Evolutionary conservation across 1,140 invertebrate species (phyloP).

Genomic region (Zaprionus inermis): DNA sequence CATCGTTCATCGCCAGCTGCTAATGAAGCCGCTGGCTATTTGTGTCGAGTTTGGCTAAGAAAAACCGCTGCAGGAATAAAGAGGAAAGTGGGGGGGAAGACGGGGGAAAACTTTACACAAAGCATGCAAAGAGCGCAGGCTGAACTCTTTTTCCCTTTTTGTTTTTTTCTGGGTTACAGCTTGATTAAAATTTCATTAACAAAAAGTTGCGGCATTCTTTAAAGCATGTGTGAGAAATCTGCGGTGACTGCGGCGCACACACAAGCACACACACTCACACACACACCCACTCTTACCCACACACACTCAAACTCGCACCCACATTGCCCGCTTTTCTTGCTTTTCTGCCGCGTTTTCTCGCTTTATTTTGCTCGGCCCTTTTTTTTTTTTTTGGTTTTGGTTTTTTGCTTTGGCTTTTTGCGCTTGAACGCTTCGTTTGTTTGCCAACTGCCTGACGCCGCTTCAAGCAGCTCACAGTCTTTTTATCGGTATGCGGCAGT

Average conservation of each 20-base stretch:
- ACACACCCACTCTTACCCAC: constrained; percentile 18
- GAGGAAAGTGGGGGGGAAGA: neutral
- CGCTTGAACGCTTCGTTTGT: constrained; percentile 81
- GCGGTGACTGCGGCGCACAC: constrained; percentile 50
- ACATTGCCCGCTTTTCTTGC: constrained; percentile 35
- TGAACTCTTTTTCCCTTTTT: constrained; percentile 42
- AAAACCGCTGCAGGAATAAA: neutral
- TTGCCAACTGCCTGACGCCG: constrained; percentile 72
- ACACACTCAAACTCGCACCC: neutral
- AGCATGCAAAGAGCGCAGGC: constrained; percentile 43
- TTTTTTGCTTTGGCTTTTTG: constrained; percentile 65
- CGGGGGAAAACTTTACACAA: constrained; percentile 25
- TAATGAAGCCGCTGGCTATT: constrained; percentile 77
- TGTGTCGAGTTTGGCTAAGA: constrained; percentile 17
- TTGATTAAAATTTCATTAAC: constrained; percentile 84
- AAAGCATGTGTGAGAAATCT: constrained; percentile 73
- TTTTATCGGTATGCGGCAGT: constrained; percentile 18
- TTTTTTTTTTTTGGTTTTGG: constrained; percentile 21
- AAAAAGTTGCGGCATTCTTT: constrained; percentile 79
- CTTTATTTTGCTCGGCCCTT: constrained; percentile 14
- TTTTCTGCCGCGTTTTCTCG: constrained; percentile 32
- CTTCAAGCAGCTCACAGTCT: constrained; percentile 33
- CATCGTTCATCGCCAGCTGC: constrained; percentile 44
- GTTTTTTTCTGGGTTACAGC: constrained; percentile 45
- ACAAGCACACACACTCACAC: constrained; percentile 33